phyloP scores from a whole-genome alignment of 2,113 vertebrate species.

The Hymenochirus boettgeri region DNA sequence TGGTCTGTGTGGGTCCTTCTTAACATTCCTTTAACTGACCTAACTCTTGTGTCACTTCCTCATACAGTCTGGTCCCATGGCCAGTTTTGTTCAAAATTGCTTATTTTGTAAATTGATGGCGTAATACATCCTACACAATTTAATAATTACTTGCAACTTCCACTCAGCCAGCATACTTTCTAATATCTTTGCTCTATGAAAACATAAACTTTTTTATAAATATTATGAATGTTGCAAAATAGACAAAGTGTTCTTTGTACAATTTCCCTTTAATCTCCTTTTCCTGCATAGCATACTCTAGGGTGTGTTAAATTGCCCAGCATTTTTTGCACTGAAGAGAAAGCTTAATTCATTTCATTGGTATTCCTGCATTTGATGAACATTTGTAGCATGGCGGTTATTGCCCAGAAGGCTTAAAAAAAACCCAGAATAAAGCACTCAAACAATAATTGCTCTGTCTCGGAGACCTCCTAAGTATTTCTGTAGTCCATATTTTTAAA shows the following conservation, averaged over 20 bases:
- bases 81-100: no score
- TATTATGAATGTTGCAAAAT: not conserved
- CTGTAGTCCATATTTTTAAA: not conserved
- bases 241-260: not conserved
- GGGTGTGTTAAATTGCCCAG: constrained; percentile 1
- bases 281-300: not conserved
- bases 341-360: not conserved
- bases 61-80: no score
- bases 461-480: not conserved
- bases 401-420: not conserved
- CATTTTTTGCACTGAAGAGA: not conserved
- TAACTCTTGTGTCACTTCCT: no score
- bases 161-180: no score
- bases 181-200: not conserved
- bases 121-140: no score
- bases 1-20: no score
- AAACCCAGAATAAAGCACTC: not conserved
- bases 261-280: not conserved
- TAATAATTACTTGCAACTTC: no score
- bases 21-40: no score
- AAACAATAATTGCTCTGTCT: not conserved
- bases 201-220: not conserved
- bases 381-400: not conserved
- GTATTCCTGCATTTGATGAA: not conserved
- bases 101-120: no score